These are phyloP conservation scores for Willisornis vidua DNA, from an alignment of 2,113 vertebrate genomes.

Conservation along the genomic window DNA sequence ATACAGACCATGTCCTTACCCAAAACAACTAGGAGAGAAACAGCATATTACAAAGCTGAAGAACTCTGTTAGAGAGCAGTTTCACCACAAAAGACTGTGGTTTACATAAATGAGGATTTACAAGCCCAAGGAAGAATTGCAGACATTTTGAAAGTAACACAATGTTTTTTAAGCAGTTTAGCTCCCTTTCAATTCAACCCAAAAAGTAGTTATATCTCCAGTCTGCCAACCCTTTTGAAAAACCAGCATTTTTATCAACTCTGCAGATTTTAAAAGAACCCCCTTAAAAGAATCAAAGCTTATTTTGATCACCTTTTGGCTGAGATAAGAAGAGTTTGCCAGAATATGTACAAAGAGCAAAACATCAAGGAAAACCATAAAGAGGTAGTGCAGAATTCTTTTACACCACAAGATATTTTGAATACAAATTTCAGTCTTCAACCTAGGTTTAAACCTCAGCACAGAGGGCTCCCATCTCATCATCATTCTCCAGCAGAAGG, in stretches of 20 bases:
- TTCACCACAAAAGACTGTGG: slow-evolving; percentile 23
- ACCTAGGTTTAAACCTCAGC: not conserved
- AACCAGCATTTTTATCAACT: not conserved
- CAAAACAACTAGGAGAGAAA: not conserved
- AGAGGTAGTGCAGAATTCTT: not conserved
- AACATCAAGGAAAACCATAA: slow-evolving; percentile 30
- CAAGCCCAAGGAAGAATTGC: not conserved
- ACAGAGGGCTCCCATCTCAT: not conserved
- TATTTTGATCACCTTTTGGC: slow-evolving; percentile 8
- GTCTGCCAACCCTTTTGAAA: not conserved
- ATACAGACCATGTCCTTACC: slow-evolving; percentile 28
- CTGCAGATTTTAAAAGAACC: not conserved
- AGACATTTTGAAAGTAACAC: not conserved
- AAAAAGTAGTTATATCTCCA: not conserved
- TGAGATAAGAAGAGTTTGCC: not conserved
- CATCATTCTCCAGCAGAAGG: not conserved
- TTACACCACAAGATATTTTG: not conserved
- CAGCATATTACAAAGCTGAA: not conserved
- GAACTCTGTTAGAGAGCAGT: not conserved
- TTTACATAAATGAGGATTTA: slow-evolving; percentile 27
- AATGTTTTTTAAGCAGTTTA: not conserved
- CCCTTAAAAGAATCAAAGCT: not conserved
- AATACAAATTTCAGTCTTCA: not conserved
- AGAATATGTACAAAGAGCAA: not conserved
- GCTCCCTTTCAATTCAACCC: not conserved